A percentile compares a stretch with the other conserved stretches of the same genome.
phyloP scores from a whole-genome alignment of 2,888 invertebrate genomes.

The Deilephila porcellus region DNA sequence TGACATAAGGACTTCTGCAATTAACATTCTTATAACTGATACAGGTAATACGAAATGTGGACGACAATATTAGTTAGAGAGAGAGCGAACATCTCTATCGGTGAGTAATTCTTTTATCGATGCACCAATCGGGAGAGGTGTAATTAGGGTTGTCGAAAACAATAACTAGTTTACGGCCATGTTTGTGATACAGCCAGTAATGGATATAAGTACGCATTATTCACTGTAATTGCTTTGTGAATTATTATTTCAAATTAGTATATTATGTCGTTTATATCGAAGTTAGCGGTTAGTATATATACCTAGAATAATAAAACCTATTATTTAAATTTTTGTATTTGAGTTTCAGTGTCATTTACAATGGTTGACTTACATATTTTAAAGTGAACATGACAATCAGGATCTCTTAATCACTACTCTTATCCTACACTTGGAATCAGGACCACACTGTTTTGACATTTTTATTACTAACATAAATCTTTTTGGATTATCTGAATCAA shows the following conservation, averaged over 20 bases:
- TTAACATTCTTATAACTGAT: slow-evolving; percentile 75
- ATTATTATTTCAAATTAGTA: background rate
- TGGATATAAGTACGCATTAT: slow-evolving; percentile 13
- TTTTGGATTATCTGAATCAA: too few species aligned
- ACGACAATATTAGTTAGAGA: slow-evolving; percentile 25
- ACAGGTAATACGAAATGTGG: slow-evolving; percentile 40
- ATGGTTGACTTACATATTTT: background rate
- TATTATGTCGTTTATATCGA: too few species aligned
- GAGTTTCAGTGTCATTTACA: too few species aligned
- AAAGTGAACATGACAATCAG: too few species aligned
- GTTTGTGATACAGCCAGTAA: slow-evolving; percentile 8
- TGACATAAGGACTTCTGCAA: slow-evolving; percentile 67
- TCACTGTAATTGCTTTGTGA: background rate
- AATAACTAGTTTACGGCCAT: slow-evolving; percentile 20
- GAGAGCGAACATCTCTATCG: slow-evolving; percentile 40
- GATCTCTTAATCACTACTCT: too few species aligned
- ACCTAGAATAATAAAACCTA: too few species aligned
- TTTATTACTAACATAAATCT: too few species aligned
- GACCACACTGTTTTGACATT: background rate
- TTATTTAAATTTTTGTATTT: too few species aligned
- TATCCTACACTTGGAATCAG: background rate
- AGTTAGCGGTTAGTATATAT: too few species aligned
- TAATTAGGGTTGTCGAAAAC: slow-evolving; percentile 39
- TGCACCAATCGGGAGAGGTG: slow-evolving; percentile 38
- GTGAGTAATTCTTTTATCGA: slow-evolving; percentile 46